Conservation (phyloP, 1,140 invertebrate species). For the Anoplolepis gracilipes region DNA sequence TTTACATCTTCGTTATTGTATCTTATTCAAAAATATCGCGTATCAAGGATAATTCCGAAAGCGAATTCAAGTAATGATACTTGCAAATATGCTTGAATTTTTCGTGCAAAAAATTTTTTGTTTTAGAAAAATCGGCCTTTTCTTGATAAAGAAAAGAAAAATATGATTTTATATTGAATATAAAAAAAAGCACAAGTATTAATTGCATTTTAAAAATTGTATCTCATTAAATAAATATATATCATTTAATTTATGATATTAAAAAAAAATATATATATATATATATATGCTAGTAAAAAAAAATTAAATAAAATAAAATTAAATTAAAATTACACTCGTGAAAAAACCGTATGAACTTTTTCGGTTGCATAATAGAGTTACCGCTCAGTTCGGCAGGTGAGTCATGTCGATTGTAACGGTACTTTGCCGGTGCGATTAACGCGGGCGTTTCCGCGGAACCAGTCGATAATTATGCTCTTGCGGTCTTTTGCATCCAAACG, state of each 20-base stretch:
- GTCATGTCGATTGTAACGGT: conserved; percentile 17
- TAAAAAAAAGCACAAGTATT: not conserved
- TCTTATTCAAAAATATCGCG: not conserved
- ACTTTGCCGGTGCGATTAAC: conserved; percentile 30
- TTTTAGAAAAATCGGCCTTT: not conserved
- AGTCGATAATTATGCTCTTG: conserved; percentile 22
- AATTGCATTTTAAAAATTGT: not conserved
- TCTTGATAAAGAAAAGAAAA: not conserved
- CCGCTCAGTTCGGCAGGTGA: not conserved
- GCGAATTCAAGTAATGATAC: too few relatives aligned
- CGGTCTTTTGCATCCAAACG: conserved; percentile 5
- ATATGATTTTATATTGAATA: not conserved
- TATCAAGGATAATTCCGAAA: not conserved
- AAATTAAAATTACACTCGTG: not conserved
- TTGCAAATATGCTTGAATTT: not conserved
- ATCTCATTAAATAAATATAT: not conserved
- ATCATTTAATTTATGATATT: not conserved
- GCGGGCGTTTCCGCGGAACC: conserved; percentile 9
- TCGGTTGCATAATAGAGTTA: not conserved
- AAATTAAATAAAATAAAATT: not conserved
- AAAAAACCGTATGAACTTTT: not conserved
- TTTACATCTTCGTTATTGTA: conserved; percentile 34
- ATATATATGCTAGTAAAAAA: not conserved
- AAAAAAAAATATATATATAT: not conserved
- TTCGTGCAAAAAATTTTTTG: not conserved